Conservation (phyloP, 2,113 vertebrate species). For the Catharus fuscescens region DNA sequence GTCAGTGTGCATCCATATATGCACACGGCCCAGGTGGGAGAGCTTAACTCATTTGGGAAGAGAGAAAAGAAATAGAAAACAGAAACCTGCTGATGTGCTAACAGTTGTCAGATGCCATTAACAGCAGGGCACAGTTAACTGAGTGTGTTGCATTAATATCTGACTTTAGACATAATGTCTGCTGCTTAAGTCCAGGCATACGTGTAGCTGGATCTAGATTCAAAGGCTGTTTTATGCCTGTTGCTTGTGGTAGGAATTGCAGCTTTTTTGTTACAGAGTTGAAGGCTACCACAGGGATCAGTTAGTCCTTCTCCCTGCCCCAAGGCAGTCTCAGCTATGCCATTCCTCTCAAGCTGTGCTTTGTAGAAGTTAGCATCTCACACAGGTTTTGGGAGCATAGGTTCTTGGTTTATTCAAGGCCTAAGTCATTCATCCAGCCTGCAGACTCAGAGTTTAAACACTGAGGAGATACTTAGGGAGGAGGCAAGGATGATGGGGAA, state of each 20-base stretch:
- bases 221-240: not conserved
- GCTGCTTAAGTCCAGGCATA: not conserved
- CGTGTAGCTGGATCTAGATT: not conserved
- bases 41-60: not conserved
- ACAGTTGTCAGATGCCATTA: not conserved
- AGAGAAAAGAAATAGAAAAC: not conserved
- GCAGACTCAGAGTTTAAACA: accelerated
- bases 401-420: not conserved
- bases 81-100: not conserved
- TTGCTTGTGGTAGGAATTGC: not conserved
- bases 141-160: not conserved
- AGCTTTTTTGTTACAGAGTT: not conserved
- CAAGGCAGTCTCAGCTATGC: not conserved
- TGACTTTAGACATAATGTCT: not conserved
- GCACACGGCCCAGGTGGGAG: not conserved
- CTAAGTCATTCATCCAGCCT: not conserved
- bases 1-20: not conserved
- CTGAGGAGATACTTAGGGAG: not conserved
- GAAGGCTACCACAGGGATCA: not conserved
- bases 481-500: not conserved
- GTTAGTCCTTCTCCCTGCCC: not conserved
- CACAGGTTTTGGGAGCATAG: not conserved
- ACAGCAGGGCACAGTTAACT: not conserved
- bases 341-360: not conserved
- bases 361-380: not conserved